Evolutionary conservation across 2,113 vertebrate species (phyloP), one percentile per base, ranked within the genome.

Genomic region (Tyrannus savana): DNA sequence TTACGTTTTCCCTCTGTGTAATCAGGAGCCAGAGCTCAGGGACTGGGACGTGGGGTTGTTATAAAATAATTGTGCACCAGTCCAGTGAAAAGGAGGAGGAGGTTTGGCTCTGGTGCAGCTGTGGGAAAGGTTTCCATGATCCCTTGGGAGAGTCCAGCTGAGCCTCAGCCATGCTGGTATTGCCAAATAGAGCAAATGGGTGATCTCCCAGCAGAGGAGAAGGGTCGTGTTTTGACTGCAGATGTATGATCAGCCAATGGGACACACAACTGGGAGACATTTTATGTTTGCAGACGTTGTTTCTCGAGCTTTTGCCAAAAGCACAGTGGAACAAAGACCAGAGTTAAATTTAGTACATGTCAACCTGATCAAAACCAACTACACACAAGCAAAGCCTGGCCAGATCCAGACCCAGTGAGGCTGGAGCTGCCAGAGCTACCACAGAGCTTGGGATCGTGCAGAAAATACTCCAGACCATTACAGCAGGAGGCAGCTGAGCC

Each of bases 291-390:
- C 91, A 95, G 93, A 69, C 15, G 0, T 68, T 41, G 33, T 91
- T 91, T 46, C 78, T 8, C 2, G 19, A 85, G 82, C 49, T 53
- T 46, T 58, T 53, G 94, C 92, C 95, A 90, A 69, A 78, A 83
- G 72, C 75, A 41, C 69, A 72, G 87, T 37, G 84, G 81, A 87
- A 49, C 78, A 72, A 82, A 93, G 87, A 81, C 42, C 71, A 13
- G 85, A 92, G 85, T 93, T 97, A 95, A 95, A 93, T 96, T 94
- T 96, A 94, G 94, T 27, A 42, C 63, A 6, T 13, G 67, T 86
- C 90, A 94, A 92, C 63, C 88, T 80, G 82, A 92, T 92, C 94
- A 50, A 92, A 93, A 76, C 76, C 88, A 96, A 88, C 37, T 23
- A 11, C 39, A n/a, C n/a, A 25, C 85, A 90, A 73, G 88, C 52